Base-by-base conservation (phyloP, 2,797 vertebrate genomes). In the Oreonectes daqikongensis region DNA sequence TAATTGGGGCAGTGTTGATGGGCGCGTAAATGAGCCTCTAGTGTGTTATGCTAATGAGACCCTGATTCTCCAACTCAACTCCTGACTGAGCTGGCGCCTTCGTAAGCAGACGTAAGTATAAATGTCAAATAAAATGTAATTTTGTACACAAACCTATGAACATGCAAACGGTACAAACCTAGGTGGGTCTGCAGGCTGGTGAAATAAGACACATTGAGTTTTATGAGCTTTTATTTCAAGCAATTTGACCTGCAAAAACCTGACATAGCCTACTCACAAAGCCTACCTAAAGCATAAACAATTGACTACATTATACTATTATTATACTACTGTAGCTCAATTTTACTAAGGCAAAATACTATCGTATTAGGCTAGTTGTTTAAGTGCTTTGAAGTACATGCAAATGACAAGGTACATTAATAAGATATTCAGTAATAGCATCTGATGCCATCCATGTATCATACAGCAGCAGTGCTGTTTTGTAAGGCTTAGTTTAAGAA, bases 21-120 rank as follows among this genome's bases (percentile, higher is more conserved):
- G 89, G 90, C 88, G 91, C 89, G 88, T 90, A 93, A 93, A 93
- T 94, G 90, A 92, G 91, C 90, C 92, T 91, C 91, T 87, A 86
- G 91, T 88, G 92, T 90, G 88, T 79, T 87, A 89, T 89, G 90
- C 88, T 93, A 93, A 92, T 92, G 90, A 92, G 91, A 90, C 88
- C 89, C 88, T 90, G 89, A 90, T 92, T 89, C 78, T 78, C 70
- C 71, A 79, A 60, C 72, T 70, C 66, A 52, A 35, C 67, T 52
- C 59, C 71, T 60, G 63, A 44, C 64, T 67, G 53, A 67, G 42
- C 63, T 28, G 53, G 17, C n/a, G 18, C 50, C 42, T 69, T 69
- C n/a, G 28, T 50, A 22, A 35, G 42, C 59, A 50, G 15, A 60
- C 22, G 3, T 2, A 53, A 22, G 20, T 22, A 22, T 2, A 75